A percentile compares a stretch with the other conserved stretches of the same genome.
Conservation (phyloP, 2,797 vertebrate species). For the Etheostoma nigrum region DNA sequence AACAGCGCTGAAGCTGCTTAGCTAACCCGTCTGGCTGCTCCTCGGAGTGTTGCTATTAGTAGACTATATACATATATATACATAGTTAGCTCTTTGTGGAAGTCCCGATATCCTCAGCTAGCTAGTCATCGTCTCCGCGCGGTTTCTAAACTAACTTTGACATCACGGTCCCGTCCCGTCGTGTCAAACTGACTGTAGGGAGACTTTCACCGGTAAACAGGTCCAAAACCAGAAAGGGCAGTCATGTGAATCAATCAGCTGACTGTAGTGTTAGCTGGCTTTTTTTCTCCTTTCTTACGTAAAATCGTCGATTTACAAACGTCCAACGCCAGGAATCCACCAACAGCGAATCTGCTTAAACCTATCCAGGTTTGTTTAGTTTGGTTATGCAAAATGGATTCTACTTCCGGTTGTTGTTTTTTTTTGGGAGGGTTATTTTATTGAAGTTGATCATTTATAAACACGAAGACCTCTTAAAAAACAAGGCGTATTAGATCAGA, state of each 20-base stretch:
- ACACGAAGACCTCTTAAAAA: too few relatives aligned
- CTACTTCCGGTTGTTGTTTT: neutral
- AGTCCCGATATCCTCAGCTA: neutral
- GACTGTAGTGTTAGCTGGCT: slow-evolving; percentile 37
- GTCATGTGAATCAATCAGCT: slow-evolving; percentile 86
- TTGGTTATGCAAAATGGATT: neutral
- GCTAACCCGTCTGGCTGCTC: slow-evolving; percentile 20
- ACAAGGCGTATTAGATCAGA: too few relatives aligned
- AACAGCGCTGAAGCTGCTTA: slow-evolving; percentile 1
- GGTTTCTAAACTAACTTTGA: neutral
- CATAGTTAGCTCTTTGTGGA: slow-evolving; percentile 26
- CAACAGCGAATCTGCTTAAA: fast-evolving
- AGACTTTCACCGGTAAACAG: neutral
- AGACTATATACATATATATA: slow-evolving; percentile 6
- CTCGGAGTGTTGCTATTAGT: neutral
- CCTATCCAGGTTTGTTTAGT: neutral
- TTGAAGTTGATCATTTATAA: too few relatives aligned
- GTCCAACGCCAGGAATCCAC: fast-evolving
- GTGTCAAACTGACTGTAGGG: neutral
- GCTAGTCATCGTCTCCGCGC: neutral
- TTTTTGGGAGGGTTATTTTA: too few relatives aligned
- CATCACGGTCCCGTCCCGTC: neutral
- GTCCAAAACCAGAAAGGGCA: slow-evolving; percentile 26
- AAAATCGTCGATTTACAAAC: slow-evolving; percentile 8
- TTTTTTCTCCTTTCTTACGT: neutral